Conservation (phyloP, 2,113 vertebrate genomes). For the Maccullochella peelii region DNA sequence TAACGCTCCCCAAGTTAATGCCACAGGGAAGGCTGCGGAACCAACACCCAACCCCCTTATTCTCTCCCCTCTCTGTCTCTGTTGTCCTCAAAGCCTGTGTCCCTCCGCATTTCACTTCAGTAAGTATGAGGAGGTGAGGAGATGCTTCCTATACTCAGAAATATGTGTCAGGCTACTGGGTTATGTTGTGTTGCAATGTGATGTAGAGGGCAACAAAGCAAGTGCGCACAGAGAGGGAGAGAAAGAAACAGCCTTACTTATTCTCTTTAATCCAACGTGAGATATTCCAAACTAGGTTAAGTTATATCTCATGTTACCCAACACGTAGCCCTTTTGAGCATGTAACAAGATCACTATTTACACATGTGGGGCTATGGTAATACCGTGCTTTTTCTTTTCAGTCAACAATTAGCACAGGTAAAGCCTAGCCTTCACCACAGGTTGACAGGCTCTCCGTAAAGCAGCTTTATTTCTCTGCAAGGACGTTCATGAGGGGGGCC, state of each 20-base stretch:
- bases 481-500: conserved; percentile 87
- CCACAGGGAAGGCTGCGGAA: conserved; percentile 78
- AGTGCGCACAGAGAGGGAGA: conserved; percentile 48
- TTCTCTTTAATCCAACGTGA: conserved; percentile 70
- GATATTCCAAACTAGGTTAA: conserved; percentile 73
- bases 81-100: conserved; percentile 78
- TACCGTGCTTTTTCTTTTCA: conserved; percentile 62
- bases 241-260: conserved; percentile 60
- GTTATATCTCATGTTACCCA: conserved; percentile 63
- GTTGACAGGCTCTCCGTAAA: conserved; percentile 92
- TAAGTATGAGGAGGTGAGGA: conserved; percentile 74
- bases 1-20: conserved; percentile 69
- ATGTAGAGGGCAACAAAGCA: conserved; percentile 70
- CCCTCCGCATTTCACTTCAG: conserved; percentile 72
- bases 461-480: conserved; percentile 82
- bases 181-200: conserved; percentile 67
- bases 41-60: conserved; percentile 63
- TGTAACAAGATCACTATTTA: conserved; percentile 36
- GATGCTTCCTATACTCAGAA: conserved; percentile 79
- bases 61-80: conserved; percentile 56
- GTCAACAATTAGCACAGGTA: conserved; percentile 80
- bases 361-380: not conserved
- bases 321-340: conserved; percentile 22
- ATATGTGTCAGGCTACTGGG: conserved; percentile 75
- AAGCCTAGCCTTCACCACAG: conserved; percentile 85